These are phyloP conservation scores for Calliscelio sp. DNA, from an alignment of 2,888 invertebrate genomes.

Conservation along the genomic window DNA sequence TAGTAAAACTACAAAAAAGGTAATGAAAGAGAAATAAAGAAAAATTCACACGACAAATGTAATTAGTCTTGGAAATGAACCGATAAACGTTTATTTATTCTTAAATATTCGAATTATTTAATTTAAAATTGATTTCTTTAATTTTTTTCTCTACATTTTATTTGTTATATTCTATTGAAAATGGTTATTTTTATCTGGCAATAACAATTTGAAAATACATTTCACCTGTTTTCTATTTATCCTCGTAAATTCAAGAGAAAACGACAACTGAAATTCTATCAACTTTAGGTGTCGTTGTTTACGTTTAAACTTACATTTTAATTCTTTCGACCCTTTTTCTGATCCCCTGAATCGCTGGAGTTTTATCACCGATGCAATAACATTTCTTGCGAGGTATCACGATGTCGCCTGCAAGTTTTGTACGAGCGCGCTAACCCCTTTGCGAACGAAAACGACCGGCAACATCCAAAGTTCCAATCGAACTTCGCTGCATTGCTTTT, in stretches of 20 bases:
- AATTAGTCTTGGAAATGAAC: no score
- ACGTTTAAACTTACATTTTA: slow-evolving; percentile 33
- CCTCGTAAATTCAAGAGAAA: background rate
- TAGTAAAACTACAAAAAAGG: no score
- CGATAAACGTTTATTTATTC: no score
- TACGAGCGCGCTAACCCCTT: slow-evolving; percentile 12
- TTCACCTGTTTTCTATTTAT: background rate
- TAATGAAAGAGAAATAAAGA: no score
- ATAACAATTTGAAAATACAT: background rate
- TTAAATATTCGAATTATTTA: no score
- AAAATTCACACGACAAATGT: no score
- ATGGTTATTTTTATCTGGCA: no score
- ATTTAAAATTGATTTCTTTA: no score
- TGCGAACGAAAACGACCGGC: slow-evolving; percentile 34
- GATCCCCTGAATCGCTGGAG: slow-evolving; percentile 5
- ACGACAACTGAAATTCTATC: background rate
- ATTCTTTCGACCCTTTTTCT: slow-evolving; percentile 15
- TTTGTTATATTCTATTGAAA: no score
- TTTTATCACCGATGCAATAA: slow-evolving; percentile 59
- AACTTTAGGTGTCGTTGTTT: slow-evolving; percentile 19
- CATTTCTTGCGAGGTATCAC: slow-evolving; percentile 54
- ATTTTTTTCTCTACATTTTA: no score
- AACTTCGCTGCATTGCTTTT: slow-evolving; percentile 65
- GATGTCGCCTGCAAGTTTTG: slow-evolving; percentile 49
- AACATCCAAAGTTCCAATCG: slow-evolving; percentile 56